Base-by-base conservation (phyloP, 2,888 invertebrate species). In the Linnaemya vulpina region DNA sequence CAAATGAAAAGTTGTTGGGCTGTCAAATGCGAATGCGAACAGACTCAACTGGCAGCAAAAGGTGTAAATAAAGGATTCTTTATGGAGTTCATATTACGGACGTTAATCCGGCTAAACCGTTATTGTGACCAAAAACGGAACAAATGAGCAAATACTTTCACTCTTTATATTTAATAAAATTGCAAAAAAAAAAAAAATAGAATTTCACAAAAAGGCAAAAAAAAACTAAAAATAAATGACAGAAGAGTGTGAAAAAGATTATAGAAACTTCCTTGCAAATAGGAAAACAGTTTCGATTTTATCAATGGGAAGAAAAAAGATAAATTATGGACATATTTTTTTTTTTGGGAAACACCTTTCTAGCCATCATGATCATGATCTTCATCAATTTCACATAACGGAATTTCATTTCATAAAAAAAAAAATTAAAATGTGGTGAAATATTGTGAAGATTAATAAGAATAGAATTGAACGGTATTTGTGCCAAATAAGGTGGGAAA, bases 61-160 rank as follows among this genome's bases (percentile, higher is more conserved):
- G 84, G 86, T 87, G 86, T 83, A 78, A 85, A 85, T 80, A 87
- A 87, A 87, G 87, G 87, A 87, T 87, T 87, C 84, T 85, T 46
- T 81, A 87, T 87, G 87, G 85, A 85, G 87, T 87, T 87, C 87
- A 87, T 87, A 87, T 87, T 87, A 85, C 83, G 68, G 86, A 84
- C 87, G 75, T 86, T 87, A 87, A 87, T 87, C 87, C 81, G 78
- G 83, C 86, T 87, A 87, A 87, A 86, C 83, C 81, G 81, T 79
- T 77, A 78, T 83, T 81, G 78, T 78, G 78, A 11, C 51, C 49
- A 51, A 73, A 79, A 74, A 74, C 55, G 73, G 40, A 75, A 76
- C 20, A 71, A 87, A 58, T 84, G 83, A 86, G 63, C 84, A 86
- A 81, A 82, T 68, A 51, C 7, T 65, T 20, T n/a, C n/a, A 0